Conservation (phyloP, 2,888 invertebrate genomes). For the Tridacna crocea region DNA sequence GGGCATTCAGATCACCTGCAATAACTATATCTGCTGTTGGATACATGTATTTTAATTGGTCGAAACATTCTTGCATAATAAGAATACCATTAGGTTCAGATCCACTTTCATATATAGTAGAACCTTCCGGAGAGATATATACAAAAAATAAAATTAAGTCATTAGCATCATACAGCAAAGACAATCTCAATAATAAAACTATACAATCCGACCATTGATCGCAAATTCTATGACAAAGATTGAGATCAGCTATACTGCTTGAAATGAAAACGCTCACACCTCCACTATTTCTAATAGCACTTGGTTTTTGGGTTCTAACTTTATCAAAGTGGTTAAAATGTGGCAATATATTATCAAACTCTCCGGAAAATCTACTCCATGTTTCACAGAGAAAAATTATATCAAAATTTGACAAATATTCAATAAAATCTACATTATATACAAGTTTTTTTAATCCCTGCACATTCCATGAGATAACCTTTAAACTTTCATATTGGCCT, state of each 20-base stretch:
- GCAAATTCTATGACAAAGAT: too few relatives aligned
- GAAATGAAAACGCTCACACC: constrained; percentile 21
- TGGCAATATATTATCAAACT: constrained; percentile 24
- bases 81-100: constrained; percentile 30
- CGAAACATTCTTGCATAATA: constrained; percentile 21
- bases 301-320: constrained; percentile 4
- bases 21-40: too few relatives aligned
- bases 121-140: too few relatives aligned
- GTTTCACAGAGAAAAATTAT: constrained; percentile 27
- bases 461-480: neutral
- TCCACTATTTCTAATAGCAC: constrained; percentile 8
- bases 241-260: neutral
- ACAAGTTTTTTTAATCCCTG: constrained; percentile 1
- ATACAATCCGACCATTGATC: constrained; percentile 11
- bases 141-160: too few relatives aligned
- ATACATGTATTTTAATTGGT: too few relatives aligned
- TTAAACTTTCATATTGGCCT: constrained; percentile 12
- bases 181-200: neutral
- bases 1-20: too few relatives aligned
- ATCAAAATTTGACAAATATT: constrained; percentile 30
- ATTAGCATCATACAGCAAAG: neutral
- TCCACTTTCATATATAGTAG: too few relatives aligned
- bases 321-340: constrained; percentile 18
- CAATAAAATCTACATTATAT: neutral
- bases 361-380: constrained; percentile 23